phyloP scores from a whole-genome alignment of 2,113 vertebrate species.

The Esox niger region DNA sequence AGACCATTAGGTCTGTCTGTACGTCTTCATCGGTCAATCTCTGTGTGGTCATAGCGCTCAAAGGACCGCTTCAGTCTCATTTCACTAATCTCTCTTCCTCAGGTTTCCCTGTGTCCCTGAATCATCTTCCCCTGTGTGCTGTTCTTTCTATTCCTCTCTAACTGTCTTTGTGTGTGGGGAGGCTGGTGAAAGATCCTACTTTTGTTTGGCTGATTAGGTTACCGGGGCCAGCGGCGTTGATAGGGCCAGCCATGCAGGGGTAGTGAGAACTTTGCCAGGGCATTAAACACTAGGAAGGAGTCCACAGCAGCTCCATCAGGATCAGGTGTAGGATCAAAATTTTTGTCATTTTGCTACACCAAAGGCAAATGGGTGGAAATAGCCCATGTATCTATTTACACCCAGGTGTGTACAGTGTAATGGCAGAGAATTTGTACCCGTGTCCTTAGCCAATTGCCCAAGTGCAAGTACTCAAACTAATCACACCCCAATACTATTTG shows the following conservation, averaged over 20 bases:
- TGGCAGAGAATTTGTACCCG: too few species aligned
- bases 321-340: too few species aligned
- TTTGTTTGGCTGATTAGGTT: constrained; percentile 5
- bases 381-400: too few species aligned
- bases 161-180: background rate
- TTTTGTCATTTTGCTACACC: too few species aligned
- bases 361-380: too few species aligned
- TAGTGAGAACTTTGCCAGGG: background rate
- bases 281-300: too few species aligned
- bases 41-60: background rate
- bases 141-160: background rate
- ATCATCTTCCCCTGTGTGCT: background rate
- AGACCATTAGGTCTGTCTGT: background rate
- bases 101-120: background rate
- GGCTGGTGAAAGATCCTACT: constrained; percentile 1
- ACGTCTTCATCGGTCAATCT: background rate
- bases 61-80: too few species aligned
- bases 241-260: background rate
- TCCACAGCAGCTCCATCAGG: too few species aligned
- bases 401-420: too few species aligned
- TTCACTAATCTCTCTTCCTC: background rate
- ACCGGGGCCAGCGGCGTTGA: background rate
- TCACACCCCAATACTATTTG: too few species aligned
- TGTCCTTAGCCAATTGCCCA: too few species aligned
- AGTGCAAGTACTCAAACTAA: too few species aligned